Evolutionary conservation across 2,113 vertebrate genomes (phyloP).

Genomic region (Thermophis baileyi): DNA sequence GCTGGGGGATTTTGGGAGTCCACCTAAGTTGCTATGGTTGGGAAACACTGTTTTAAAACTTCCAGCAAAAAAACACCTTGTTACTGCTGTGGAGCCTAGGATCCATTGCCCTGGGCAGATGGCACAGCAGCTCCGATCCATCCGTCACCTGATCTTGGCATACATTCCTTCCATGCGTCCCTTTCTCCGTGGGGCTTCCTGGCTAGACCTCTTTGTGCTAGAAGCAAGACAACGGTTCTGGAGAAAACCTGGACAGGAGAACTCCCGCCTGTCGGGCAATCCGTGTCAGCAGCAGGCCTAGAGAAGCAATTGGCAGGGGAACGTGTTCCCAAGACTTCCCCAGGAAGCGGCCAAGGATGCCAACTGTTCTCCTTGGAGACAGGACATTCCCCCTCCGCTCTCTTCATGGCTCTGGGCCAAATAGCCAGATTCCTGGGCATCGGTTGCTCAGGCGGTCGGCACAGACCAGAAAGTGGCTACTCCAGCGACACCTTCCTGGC

Average conservation of each 20-base stretch:
- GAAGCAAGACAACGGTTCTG: not conserved
- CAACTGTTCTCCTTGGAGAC: constrained; percentile 8
- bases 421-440: not conserved
- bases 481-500: not conserved
- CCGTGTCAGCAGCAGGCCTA: not conserved
- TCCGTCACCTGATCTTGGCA: not conserved
- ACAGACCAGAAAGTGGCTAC: not conserved
- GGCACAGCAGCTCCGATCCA: no score
- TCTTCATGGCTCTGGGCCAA: not conserved
- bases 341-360: not conserved
- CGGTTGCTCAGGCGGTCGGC: not conserved
- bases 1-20: not conserved
- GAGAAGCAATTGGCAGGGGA: not conserved
- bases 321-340: not conserved
- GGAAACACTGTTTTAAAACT: not conserved
- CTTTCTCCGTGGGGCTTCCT: no score
- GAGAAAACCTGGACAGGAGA: not conserved
- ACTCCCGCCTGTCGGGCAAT: not conserved
- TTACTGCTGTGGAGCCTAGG: not conserved
- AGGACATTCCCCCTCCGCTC: not conserved
- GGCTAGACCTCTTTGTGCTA: not conserved
- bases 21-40: not conserved
- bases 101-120: not conserved
- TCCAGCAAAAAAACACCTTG: no score
- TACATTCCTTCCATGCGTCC: not conserved